Base-by-base conservation (phyloP, 2,888 invertebrate genomes). In the Dendrolimus pini region DNA sequence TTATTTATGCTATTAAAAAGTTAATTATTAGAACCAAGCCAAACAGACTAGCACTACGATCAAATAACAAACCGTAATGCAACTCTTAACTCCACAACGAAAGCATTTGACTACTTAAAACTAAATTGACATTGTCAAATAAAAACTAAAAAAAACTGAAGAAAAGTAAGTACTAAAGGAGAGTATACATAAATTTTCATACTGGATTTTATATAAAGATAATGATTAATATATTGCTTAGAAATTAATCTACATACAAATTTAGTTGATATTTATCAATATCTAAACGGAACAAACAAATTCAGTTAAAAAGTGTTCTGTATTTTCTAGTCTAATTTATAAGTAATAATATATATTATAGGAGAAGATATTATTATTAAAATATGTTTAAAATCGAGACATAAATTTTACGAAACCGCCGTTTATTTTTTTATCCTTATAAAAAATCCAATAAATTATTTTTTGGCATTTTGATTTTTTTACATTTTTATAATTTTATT, bases 391-490 rank as follows among this genome's bases (percentile, higher is more conserved):
- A 47, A 47, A 47, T 47, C 12, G 9, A 12, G 9, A 12, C 47
- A 12, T 12, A 10, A 47, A 9, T 47, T 47, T 47, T 30, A 30
- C 3, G 0, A 30, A 30, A 3, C 30, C 30, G 6, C 6, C 30
- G 30, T 30, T 30, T 30, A 30, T 6, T 30, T 30, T 18, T 30
- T 30, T 30, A 30, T 30, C 30, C 3, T 71, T 73, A 75, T 71
- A 78, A 79, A 77, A 77, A 75, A 74, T 65, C 68, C 65, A 66
- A 71, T 68, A 65, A 54, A 59, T 68, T 71, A 74, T 81, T 86
- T 86, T 86, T 83, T 82, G 70, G 75, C 67, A 71, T 83, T 85
- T 86, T 84, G 70, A 76, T 59, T 61, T 81, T 86, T 86, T 86
- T 80, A 75, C 65, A 71, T 85, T 86, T 87, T 84, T 82, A 77